phyloP scores from a whole-genome alignment of 2,113 vertebrate genomes.

The Ibidorhyncha struthersii region DNA sequence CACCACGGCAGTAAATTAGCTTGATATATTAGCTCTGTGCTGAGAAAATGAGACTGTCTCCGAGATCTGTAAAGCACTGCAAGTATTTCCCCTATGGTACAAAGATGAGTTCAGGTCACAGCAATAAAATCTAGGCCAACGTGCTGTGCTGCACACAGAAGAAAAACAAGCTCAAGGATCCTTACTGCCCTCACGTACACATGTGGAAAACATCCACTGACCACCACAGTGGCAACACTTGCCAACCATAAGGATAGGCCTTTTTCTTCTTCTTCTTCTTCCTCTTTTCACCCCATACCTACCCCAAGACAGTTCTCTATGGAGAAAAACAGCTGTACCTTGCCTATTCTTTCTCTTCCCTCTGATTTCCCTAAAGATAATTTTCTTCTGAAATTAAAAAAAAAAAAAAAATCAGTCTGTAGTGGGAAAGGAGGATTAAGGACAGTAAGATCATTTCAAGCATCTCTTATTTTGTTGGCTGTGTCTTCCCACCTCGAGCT shows the following conservation, averaged over 20 bases:
- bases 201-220: neutral
- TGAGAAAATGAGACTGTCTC: conserved; percentile 65
- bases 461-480: neutral
- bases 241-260: neutral
- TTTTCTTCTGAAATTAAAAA: neutral
- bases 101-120: conserved; percentile 67
- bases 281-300: neutral
- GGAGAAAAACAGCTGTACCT: neutral
- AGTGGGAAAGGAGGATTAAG: neutral
- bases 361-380: neutral
- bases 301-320: neutral
- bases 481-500: neutral
- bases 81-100: conserved; percentile 62
- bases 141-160: conserved; percentile 45
- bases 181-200: conserved; percentile 27
- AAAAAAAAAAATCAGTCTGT: rapidly evolving
- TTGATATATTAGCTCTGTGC: conserved; percentile 65
- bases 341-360: neutral
- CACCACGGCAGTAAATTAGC: conserved; percentile 53
- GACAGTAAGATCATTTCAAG: neutral
- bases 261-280: neutral
- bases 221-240: neutral
- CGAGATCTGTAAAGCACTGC: conserved; percentile 34
- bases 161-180: conserved; percentile 18
- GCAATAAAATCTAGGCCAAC: conserved; percentile 69